Evolutionary conservation across 2,113 vertebrate species (phyloP).

Genomic region (Bujurquina vittata): DNA sequence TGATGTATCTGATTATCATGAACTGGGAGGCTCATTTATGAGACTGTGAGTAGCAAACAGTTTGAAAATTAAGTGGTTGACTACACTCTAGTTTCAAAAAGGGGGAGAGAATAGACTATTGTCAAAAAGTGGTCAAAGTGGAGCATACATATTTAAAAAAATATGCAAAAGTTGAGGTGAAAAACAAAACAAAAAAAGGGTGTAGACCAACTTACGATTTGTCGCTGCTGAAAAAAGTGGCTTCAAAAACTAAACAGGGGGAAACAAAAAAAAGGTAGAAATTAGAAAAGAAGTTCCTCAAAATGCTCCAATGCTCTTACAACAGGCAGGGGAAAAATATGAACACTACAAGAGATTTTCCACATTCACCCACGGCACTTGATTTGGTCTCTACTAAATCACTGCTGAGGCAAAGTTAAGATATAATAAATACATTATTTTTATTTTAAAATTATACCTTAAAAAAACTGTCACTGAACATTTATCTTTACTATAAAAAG

Average conservation of each 20-base stretch:
- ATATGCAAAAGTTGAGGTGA: slow-evolving; percentile 50
- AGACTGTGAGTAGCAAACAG: background rate
- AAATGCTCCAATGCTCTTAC: background rate
- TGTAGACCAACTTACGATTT: slow-evolving; percentile 80
- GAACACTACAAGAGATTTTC: background rate
- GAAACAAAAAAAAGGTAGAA: slow-evolving; percentile 67
- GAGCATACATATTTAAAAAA: slow-evolving; percentile 37
- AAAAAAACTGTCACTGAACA: too few relatives aligned
- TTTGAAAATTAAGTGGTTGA: background rate
- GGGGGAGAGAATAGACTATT: background rate
- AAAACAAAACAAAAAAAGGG: slow-evolving; percentile 39
- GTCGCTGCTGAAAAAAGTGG: slow-evolving; percentile 77
- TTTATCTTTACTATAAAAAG: background rate
- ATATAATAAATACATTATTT: too few relatives aligned
- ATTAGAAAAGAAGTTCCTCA: slow-evolving; percentile 59
- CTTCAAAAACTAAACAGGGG: slow-evolving; percentile 79
- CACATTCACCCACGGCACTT: too few relatives aligned
- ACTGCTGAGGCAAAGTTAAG: too few relatives aligned
- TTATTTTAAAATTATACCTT: too few relatives aligned
- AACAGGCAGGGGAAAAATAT: slow-evolving; percentile 16
- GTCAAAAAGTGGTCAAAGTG: slow-evolving; percentile 42
- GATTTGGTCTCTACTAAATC: too few relatives aligned
- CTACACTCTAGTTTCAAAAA: slow-evolving; percentile 56
- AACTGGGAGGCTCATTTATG: background rate
- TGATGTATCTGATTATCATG: background rate